phyloP scores from a whole-genome alignment of 1,140 invertebrate genomes.

The Procambarus clarkii region DNA sequence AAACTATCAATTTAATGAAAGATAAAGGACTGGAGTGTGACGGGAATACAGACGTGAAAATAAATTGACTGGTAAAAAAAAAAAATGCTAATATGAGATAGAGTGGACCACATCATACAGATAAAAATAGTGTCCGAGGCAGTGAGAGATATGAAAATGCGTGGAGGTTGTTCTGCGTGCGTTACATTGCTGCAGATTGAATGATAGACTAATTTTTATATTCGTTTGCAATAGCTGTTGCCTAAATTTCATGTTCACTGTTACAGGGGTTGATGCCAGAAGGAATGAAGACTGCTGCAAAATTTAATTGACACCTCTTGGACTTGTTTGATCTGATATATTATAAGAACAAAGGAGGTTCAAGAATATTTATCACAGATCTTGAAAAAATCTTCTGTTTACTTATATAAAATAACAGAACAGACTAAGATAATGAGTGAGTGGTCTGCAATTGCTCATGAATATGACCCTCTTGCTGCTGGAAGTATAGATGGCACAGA shows the following conservation, averaged over 20 bases:
- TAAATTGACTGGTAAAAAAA: too few species aligned
- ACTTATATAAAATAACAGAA: not conserved
- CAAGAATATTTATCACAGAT: not conserved
- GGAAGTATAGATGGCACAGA: slow-evolving; percentile 81
- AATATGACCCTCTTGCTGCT: slow-evolving; percentile 48
- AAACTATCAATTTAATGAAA: too few species aligned
- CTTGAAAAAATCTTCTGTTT: not conserved
- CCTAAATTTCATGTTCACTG: not conserved
- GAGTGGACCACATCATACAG: too few species aligned
- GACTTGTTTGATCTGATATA: not conserved
- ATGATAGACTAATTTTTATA: not conserved
- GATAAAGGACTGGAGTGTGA: too few species aligned
- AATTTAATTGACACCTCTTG: not conserved
- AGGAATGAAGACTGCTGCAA: not conserved
- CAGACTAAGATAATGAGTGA: not conserved
- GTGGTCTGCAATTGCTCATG: slow-evolving; percentile 29
- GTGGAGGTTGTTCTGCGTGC: too few species aligned
- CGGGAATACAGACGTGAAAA: too few species aligned
- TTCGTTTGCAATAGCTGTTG: too few species aligned
- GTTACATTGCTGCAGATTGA: too few species aligned
- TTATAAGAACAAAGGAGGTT: not conserved
- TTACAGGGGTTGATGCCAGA: slow-evolving; percentile 5
- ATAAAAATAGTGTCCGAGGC: too few species aligned
- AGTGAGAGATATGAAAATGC: too few species aligned
- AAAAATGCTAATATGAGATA: too few species aligned